Evolutionary conservation across 2,888 invertebrate species (phyloP), one percentile per base, ranked within the genome.

Genomic region (Scaeva pyrastri): DNA sequence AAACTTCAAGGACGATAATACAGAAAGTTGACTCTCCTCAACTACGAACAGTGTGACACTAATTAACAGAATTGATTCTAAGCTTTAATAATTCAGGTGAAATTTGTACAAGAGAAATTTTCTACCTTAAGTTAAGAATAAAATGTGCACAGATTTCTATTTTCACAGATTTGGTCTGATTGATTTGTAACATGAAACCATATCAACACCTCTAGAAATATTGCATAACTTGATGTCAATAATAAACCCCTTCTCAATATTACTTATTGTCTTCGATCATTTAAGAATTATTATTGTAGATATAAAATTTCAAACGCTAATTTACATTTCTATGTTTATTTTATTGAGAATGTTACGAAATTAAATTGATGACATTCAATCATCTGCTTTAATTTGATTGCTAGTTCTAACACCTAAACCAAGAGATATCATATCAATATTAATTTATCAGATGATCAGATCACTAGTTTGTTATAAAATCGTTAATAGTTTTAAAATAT

Each of bases 331-430:
- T 31, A n/a, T 16, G 31, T 31, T 7, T 21, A 56, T 16, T 58
- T n/a, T 58, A 39, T 36, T 58, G n/a, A 19, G 12, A 39, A 14
- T 36, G 12, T 39, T 39, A 41, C 39, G 39, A 21, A 21, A 41
- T 39, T 14, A 21, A 45, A 64, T 21, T 16, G n/a, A 45, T 64
- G 64, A 64, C 64, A 64, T 64, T 64, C 64, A 64, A 64, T 64
- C 64, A 64, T 31, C 64, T 43, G 60, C 39, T 19, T 39, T 58
- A 36, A 48, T 11, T 48, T 19, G 8, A 48, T 21, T 48, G 10
- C 10, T 5, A 58, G 19, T 39, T 58, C 14, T 39, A 60, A 41
- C 60, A 60, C 60, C 60, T 21, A 8, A 60, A 39, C 21, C 7
- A 60, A 19, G 39, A 0, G 60, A 39, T 60, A 41, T 60, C 60